Conservation (phyloP, 92 coral and sea anemone species). For the Parazoanthus swiftii region DNA sequence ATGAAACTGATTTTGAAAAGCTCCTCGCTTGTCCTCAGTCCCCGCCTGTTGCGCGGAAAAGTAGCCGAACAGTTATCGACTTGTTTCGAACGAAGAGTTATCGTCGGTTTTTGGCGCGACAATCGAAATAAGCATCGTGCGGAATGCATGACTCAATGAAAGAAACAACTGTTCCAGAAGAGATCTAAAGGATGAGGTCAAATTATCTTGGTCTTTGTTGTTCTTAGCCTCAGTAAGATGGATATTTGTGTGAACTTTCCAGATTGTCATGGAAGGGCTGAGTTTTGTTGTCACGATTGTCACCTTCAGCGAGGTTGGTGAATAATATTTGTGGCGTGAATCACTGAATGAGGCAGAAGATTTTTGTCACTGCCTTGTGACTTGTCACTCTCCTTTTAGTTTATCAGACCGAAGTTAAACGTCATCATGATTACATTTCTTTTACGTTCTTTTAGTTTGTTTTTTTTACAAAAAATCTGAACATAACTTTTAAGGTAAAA, state of each 20-base stretch:
- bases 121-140: background rate
- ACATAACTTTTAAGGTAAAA: too few relatives aligned
- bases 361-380: background rate
- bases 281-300: conserved; percentile 33
- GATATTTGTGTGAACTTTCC: conserved; percentile 43
- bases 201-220: background rate
- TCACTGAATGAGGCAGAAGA: background rate
- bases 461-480: too few relatives aligned
- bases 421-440: background rate
- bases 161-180: background rate
- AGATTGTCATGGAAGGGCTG: conserved; percentile 40
- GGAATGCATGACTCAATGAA: background rate
- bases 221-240: background rate
- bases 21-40: too few relatives aligned
- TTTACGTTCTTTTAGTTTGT: background rate
- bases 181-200: background rate
- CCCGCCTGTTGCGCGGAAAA: background rate
- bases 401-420: too few relatives aligned
- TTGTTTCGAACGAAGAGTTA: conserved; percentile 20
- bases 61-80: conserved; percentile 27
- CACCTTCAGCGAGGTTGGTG: conserved; percentile 37
- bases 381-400: background rate
- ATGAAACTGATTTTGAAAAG: too few relatives aligned
- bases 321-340: background rate
- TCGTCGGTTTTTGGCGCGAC: conserved; percentile 29